Base-by-base conservation (phyloP, 2,888 invertebrate species). In the Amphipoea oculea region DNA sequence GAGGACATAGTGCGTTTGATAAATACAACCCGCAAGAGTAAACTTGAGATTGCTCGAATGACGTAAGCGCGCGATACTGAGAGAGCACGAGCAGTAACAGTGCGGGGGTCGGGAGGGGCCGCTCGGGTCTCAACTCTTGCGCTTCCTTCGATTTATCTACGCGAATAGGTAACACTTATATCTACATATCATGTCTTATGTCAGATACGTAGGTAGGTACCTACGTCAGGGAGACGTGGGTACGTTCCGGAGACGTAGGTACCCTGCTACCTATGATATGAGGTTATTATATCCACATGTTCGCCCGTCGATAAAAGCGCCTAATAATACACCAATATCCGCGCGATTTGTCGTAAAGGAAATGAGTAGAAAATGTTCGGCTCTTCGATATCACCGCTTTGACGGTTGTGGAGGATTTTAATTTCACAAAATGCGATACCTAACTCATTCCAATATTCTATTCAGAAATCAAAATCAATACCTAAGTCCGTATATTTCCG, bases 261-360 rank as follows among this genome's bases (percentile, higher is more conserved):
- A 83, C 45, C 6, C 54, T 7, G 36, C 40, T 40, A 54, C 82
- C 71, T 68, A 79, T 81, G 73, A 85, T 81, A 83, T 79, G 76
- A 84, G 67, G 69, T 82, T 89, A 90, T 89, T 88, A 90, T 81
- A 84, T 68, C 79, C 83, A 84, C 86, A 86, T 77, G 74, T 89
- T 89, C 86, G 68, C 76, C 62, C 82, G 77, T 81, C 84, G 90
- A 90, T 92, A 93, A 92, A 93, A 91, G 87, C 86, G 75, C 83
- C 81, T 90, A 92, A 92, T 90, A 92, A 92, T 90, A 90, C 86
- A 88, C 88, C 91, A 91, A 93, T 94, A 92, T 93, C 92, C 92
- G 88, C 85, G 90, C 89, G 86, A 91, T 92, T 91, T 86, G 73
- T 80, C 83, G 77, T 82, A 88, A 88, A 89, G 91, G 90, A 90